Conservation (phyloP, 1,140 invertebrate genomes). For the Danaus plexippus region DNA sequence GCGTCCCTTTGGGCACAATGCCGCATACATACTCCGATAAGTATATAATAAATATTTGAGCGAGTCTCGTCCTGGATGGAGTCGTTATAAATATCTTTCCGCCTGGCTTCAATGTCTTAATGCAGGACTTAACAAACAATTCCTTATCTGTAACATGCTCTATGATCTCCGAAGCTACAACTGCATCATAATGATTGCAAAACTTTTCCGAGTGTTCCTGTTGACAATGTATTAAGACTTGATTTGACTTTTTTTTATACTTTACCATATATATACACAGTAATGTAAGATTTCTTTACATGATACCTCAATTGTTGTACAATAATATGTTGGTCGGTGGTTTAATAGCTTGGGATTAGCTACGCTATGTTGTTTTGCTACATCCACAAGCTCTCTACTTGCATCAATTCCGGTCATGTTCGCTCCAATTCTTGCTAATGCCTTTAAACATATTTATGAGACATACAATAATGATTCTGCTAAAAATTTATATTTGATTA, state of each 20-base stretch:
- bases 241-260: neutral
- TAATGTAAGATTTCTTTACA: neutral
- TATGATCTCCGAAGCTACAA: slow-evolving; percentile 91
- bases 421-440: slow-evolving; percentile 78
- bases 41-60: slow-evolving; percentile 81
- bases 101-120: slow-evolving; percentile 82
- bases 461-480: no score
- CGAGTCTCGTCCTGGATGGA: slow-evolving; percentile 84
- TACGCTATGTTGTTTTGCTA: slow-evolving; percentile 75
- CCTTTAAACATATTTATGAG: slow-evolving; percentile 31
- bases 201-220: slow-evolving; percentile 73
- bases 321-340: slow-evolving; percentile 37
- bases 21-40: slow-evolving; percentile 84
- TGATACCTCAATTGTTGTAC: slow-evolving; percentile 46
- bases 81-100: slow-evolving; percentile 95
- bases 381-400: slow-evolving; percentile 76
- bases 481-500: no score
- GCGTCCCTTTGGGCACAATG: slow-evolving; percentile 86
- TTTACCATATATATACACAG: neutral
- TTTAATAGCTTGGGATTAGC: slow-evolving; percentile 46
- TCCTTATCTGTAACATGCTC: slow-evolving; percentile 88
- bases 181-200: slow-evolving; percentile 81
- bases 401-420: slow-evolving; percentile 88
- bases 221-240: slow-evolving; percentile 13
- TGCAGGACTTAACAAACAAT: slow-evolving; percentile 82